Conservation (phyloP, 2,113 vertebrate species). For the Bothrops jararaca region DNA sequence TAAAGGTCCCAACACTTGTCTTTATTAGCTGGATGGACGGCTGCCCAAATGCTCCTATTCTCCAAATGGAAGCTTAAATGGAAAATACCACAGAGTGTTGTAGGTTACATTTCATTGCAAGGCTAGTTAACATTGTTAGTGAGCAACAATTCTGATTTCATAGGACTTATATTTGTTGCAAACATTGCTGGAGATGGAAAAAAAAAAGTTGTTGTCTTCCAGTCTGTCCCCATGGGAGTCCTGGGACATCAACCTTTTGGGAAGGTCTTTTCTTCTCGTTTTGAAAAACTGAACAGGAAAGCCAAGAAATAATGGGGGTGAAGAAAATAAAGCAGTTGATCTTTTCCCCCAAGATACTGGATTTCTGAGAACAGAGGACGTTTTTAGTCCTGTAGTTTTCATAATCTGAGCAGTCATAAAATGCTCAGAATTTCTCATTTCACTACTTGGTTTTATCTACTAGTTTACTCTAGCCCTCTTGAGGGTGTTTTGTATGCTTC, state of each 20-base stretch:
- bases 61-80: slow-evolving; percentile 84
- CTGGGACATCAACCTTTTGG: slow-evolving; percentile 57
- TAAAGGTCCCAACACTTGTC: slow-evolving; percentile 86
- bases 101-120: slow-evolving; percentile 81
- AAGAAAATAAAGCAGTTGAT: not conserved
- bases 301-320: slow-evolving; percentile 16
- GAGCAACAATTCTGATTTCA: slow-evolving; percentile 70
- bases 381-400: not conserved
- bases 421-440: slow-evolving; percentile 31
- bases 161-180: slow-evolving; percentile 74
- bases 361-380: not conserved
- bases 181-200: slow-evolving; percentile 60
- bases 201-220: slow-evolving; percentile 35
- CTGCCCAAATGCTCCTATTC: slow-evolving; percentile 76
- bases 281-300: slow-evolving; percentile 48
- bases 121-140: slow-evolving; percentile 72
- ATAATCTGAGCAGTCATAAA: slow-evolving; percentile 35
- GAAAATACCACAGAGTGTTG: slow-evolving; percentile 79
- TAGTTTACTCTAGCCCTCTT: slow-evolving; percentile 42
- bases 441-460: slow-evolving; percentile 23
- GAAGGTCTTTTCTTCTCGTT: slow-evolving; percentile 44
- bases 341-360: not conserved
- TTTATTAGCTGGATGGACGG: slow-evolving; percentile 82
- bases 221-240: not conserved
- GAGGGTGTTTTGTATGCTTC: slow-evolving; percentile 38